These are phyloP conservation scores for Plectrocnemia conspersa DNA, from an alignment of 1,140 invertebrate genomes.

Conservation along the genomic window DNA sequence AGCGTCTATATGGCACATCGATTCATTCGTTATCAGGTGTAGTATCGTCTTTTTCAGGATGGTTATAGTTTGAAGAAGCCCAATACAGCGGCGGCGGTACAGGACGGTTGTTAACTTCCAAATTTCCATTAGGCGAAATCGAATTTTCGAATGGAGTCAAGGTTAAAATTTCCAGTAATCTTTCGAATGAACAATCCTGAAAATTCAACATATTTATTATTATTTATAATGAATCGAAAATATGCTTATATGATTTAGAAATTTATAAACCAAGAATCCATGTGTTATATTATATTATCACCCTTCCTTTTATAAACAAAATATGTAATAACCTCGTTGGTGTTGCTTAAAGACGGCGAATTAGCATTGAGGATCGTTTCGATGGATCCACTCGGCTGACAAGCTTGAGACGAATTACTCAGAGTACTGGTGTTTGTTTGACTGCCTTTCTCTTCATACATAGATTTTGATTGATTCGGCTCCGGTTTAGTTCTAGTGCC, in stretches of 20 bases:
- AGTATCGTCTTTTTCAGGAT: conserved; percentile 32
- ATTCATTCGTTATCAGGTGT: conserved; percentile 29
- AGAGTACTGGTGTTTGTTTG: neutral
- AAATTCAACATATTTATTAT: conserved; percentile 7
- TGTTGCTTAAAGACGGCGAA: neutral
- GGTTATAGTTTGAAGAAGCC: conserved; percentile 22
- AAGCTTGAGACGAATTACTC: neutral
- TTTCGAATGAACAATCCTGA: conserved; percentile 17
- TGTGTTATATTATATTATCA: too few species aligned
- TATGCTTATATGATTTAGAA: neutral
- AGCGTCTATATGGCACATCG: too few species aligned
- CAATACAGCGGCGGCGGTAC: conserved; percentile 8
- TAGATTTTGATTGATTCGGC: neutral
- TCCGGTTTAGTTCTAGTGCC: neutral
- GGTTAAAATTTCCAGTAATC: conserved; percentile 25
- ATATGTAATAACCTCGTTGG: neutral
- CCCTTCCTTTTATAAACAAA: neutral
- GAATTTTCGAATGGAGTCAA: conserved; percentile 9
- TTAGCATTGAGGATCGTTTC: neutral
- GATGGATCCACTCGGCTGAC: neutral
- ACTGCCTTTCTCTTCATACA: neutral
- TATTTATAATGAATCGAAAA: conserved; percentile 5
- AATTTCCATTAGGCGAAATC: neutral
- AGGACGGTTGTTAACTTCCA: neutral
- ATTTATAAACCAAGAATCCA: neutral